These are phyloP conservation scores for Vulpes vulpes DNA, from an alignment of 2,113 vertebrate genomes.

Conservation along the genomic window DNA sequence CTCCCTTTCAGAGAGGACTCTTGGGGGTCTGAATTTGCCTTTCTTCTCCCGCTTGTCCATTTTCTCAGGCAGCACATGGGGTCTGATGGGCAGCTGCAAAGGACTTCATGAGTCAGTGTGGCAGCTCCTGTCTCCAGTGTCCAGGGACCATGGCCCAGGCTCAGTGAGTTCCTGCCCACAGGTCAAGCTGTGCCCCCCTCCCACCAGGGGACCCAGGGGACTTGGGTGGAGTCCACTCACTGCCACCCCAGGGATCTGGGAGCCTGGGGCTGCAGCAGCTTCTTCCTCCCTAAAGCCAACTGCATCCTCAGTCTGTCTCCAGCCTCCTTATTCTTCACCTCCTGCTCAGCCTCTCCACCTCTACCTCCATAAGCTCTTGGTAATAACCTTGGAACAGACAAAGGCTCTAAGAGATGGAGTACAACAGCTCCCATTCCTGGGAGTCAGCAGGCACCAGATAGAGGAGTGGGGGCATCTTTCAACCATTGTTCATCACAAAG, in stretches of 20 bases:
- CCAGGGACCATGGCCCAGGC: neutral
- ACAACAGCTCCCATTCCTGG: neutral
- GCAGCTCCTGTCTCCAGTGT: neutral
- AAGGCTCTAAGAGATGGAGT: neutral
- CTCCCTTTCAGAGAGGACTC: neutral
- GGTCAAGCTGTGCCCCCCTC: neutral
- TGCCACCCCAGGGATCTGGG: neutral
- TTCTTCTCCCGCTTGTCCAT: neutral
- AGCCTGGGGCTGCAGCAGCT: neutral
- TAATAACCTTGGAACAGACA: slow-evolving; percentile 39
- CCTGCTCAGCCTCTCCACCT: neutral
- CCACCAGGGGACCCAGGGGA: neutral
- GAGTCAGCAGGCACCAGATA: neutral
- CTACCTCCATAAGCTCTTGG: neutral
- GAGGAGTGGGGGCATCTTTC: neutral
- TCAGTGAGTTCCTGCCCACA: neutral
- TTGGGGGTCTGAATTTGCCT: neutral
- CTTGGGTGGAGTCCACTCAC: too few species aligned
- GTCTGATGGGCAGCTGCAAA: neutral
- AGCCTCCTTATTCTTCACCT: neutral
- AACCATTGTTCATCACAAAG: neutral
- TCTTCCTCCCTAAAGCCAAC: neutral
- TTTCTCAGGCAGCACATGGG: fast-evolving
- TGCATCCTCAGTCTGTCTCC: neutral
- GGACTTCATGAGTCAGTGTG: fast-evolving